phyloP scores from a whole-genome alignment of 1,140 invertebrate species.

The Penaeus indicus region DNA sequence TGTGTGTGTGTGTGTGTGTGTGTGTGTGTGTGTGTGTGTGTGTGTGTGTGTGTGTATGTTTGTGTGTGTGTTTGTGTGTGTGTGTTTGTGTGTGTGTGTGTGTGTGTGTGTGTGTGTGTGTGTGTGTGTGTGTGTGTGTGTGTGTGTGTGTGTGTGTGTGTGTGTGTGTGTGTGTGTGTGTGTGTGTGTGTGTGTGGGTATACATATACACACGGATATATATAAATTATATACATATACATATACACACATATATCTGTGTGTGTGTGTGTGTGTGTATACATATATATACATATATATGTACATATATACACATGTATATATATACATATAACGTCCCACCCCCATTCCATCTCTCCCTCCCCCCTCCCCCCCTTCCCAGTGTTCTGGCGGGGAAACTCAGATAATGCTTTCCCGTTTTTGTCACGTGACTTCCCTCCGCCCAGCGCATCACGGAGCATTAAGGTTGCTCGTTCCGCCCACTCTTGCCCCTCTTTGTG shows the following conservation, averaged over 20 bases:
- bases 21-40: neutral
- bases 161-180: no score
- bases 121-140: no score
- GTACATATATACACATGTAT: constrained; percentile 10
- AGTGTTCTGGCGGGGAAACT: neutral
- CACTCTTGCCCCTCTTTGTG: no score
- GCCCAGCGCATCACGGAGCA: no score
- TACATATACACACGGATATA: no score
- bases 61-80: no score
- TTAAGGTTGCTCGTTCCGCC: no score
- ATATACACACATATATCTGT: constrained; percentile 38
- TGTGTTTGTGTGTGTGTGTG: no score
- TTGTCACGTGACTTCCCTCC: neutral
- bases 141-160: no score
- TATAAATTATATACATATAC: constrained; percentile 26
- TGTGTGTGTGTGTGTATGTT: neutral
- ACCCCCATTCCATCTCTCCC: neutral
- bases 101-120: no score
- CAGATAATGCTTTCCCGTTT: constrained; percentile 11
- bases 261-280: neutral
- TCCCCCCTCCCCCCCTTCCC: neutral
- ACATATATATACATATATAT: constrained; percentile 20
- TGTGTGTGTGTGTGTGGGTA: no score
- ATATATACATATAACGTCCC: constrained; percentile 2
- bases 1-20: constrained; percentile 7